These are phyloP conservation scores for Prietella phreatophila DNA, from an alignment of 2,113 vertebrate species.

Conservation along the genomic window DNA sequence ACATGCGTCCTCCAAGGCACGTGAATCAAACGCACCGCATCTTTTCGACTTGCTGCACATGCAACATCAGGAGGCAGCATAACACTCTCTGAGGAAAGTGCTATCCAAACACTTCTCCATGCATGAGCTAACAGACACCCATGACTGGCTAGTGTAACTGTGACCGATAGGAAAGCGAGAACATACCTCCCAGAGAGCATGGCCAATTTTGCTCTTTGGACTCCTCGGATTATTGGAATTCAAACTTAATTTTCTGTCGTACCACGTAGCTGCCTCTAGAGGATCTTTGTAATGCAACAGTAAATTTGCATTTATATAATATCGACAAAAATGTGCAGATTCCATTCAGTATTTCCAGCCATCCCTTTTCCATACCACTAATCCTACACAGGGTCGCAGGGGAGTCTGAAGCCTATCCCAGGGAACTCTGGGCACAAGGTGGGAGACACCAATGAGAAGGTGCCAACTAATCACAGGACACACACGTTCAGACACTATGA, in stretches of 20 bases:
- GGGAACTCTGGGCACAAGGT: no score
- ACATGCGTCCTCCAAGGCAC: neutral
- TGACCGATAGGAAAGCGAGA: neutral
- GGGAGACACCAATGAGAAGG: no score
- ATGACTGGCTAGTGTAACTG: neutral
- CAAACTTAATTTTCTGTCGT: neutral
- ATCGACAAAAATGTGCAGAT: neutral
- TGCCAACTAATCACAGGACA: no score
- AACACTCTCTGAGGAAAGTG: neutral
- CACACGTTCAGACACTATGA: no score
- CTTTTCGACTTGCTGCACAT: neutral
- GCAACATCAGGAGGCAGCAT: neutral
- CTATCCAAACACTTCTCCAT: neutral
- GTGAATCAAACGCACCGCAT: neutral
- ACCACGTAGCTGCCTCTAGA: neutral
- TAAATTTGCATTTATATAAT: neutral
- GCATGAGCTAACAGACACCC: neutral
- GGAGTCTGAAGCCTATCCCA: no score
- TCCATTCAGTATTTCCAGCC: neutral
- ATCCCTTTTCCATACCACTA: no score
- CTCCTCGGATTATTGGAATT: neutral
- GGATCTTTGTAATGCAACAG: neutral
- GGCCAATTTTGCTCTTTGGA: neutral
- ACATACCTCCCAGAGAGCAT: neutral
- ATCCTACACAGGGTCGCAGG: no score